Evolutionary conservation across 1,140 invertebrate species (phyloP).

Genomic region (Cheumatopsyche charites): DNA sequence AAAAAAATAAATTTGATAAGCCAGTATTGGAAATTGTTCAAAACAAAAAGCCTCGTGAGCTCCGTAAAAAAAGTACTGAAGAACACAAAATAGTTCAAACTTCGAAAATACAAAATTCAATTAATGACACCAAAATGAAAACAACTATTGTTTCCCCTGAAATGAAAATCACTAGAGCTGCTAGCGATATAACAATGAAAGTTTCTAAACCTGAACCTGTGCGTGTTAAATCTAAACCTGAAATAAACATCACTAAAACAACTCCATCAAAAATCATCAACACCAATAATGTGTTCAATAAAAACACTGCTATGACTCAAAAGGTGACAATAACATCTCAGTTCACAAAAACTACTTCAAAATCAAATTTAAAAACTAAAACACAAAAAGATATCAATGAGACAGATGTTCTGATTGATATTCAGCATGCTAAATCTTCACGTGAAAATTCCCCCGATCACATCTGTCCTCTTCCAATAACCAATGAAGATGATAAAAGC

Average conservation of each 20-base stretch:
- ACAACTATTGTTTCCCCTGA: constrained; percentile 51
- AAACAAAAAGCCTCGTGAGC: constrained; percentile 29
- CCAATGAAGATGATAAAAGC: constrained; percentile 63
- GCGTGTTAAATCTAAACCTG: constrained; percentile 58
- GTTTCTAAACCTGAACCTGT: constrained; percentile 55
- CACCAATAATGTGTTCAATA: constrained; percentile 50
- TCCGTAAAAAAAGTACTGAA: constrained; percentile 23
- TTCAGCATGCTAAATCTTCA: constrained; percentile 73
- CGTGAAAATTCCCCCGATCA: constrained; percentile 72
- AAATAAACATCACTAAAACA: constrained; percentile 59
- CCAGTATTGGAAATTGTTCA: constrained; percentile 28
- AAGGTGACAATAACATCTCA: constrained; percentile 4
- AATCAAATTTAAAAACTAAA: constrained; percentile 43
- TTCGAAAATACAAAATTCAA: constrained; percentile 39
- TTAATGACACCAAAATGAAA: constrained; percentile 26
- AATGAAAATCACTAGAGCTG: constrained; percentile 60
- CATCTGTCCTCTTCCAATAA: constrained; percentile 67
- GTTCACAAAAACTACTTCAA: constrained; percentile 15
- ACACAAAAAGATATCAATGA: constrained; percentile 50
- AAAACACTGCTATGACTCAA: constrained; percentile 51
- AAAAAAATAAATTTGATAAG: constrained; percentile 10
- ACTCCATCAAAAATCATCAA: constrained; percentile 49
- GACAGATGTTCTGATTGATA: constrained; percentile 65
- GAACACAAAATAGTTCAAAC: constrained; percentile 29
- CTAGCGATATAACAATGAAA: constrained; percentile 64